Base-by-base conservation (phyloP, 2,888 invertebrate genomes). In the Lydus trimaculatus region DNA sequence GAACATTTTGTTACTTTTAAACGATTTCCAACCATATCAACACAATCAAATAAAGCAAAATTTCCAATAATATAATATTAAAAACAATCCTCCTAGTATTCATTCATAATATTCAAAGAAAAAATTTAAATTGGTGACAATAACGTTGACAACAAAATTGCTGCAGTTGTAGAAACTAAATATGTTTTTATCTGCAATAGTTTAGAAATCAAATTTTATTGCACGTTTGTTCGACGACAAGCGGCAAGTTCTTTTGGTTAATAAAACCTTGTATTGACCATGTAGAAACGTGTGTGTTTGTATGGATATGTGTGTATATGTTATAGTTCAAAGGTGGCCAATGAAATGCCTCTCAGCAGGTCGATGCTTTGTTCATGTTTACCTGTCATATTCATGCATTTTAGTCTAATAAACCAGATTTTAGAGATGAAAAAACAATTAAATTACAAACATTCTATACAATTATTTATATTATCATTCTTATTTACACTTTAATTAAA, bases 261-360 rank as follows among this genome's bases (percentile, higher is more conserved):
- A 7, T 28, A 25, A 15, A 52, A 13, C 56, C 7, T n/a, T n/a
- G 13, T 56, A 28, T 56, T 15, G 15, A 25, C 56, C 56, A 56
- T 28, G 28, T 25, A 4, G 52, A 9, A 56, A 56, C 23, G 4
- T 52, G n/a, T 28, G 11, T 28, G 25, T 28, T 15, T 48, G 48
- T 48, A 20, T 48, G 48, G 15, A 15, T 56, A 39, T 61, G 17
- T 25, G 7, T 33, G 3, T 17, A 23, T 13, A 61, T 13, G 39
- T 36, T 17, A 39, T 39, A 61, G 61, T 39, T 61, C 61, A 61
- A 61, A 61, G 61, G 61, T 61, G 61, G 43, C 39, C 61, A 61
- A 61, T 61, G 36, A 61, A 61, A 61, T 61, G 39, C 61, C 61
- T 61, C 43, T 39, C 61, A 61, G 61, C 61, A 43, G 39, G 61